Evolutionary conservation across 53 echinoderm and acorn worm species (phyloP), one percentile per base, ranked within the genome.

Genomic region (Arbacia lixula): DNA sequence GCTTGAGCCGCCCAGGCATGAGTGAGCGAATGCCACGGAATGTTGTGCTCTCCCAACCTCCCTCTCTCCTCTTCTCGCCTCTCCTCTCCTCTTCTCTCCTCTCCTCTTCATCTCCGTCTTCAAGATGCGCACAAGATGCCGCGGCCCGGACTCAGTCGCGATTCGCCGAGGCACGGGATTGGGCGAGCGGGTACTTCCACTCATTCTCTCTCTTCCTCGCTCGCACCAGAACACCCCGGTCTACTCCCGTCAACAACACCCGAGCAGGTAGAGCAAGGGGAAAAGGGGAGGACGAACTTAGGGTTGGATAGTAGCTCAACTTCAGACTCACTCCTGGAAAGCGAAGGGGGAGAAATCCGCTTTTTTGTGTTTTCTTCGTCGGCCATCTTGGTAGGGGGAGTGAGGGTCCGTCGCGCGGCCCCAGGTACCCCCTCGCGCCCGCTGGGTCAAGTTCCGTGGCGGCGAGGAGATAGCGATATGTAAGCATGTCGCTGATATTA

Each of bases 401-500:
- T 57, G 56, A 36, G 40, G 63, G 63, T 64, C 82, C 46, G 82
- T 58, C 63, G 63, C 82, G 82, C 42, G 82, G 82, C 82, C 82
- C 64, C 63, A 50, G 82, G 82, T 63, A 81, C 42, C 38, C 64
- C 62, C 39, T 81, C 36, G 82, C 63, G 46, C 63, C 82, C 64
- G 64, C 46, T 46, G 82, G 82, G 39, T 49, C 28, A 32, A 33
- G 60, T 40, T 57, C 60, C 21, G 40, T 77, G 41, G 78, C 60
- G 82, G 20, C 32, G 64, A 62, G 82, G 61, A 81, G 82, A 81
- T 81, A 81, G 82, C 82, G 82, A 81, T 81, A 81, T 81, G 82
- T 81, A 81, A 81, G 82, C 82, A 63, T 81, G 82, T 81, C 82
- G 82, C 63, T 28, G 46, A 63, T 81, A 81, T 81, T 81, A 81